Evolutionary conservation across 92 coral and sea anemone species (phyloP).

Genomic region (Micromussa lordhowensis): DNA sequence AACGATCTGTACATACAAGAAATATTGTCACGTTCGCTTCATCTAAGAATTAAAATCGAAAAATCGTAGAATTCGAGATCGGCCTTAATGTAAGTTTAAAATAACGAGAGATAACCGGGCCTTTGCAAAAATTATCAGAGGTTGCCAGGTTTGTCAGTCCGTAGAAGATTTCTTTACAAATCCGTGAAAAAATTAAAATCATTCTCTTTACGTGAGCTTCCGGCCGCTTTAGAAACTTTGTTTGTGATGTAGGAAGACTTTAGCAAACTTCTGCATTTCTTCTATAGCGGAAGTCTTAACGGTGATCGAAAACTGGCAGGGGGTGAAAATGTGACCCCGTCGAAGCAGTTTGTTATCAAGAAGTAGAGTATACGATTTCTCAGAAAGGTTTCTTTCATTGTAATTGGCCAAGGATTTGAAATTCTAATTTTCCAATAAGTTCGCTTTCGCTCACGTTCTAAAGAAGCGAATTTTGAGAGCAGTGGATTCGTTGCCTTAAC

Average conservation of each 20-base stretch:
- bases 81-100: background rate
- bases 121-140: background rate
- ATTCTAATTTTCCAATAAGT: background rate
- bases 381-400: background rate
- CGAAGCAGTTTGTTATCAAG: background rate
- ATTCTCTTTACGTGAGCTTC: background rate
- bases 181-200: background rate
- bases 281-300: slow-evolving; percentile 35
- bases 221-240: background rate
- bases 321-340: background rate
- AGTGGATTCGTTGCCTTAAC: background rate
- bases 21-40: background rate
- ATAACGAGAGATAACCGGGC: background rate
- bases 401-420: background rate
- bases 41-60: background rate
- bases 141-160: background rate
- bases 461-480: background rate
- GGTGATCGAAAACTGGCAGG: background rate
- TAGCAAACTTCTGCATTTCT: background rate
- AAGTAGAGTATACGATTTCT: background rate
- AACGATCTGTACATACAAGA: background rate
- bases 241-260: too few relatives aligned
- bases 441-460: too few relatives aligned
- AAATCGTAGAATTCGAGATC: background rate
- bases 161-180: background rate